phyloP scores from a whole-genome alignment of 2,797 vertebrate genomes.

The Alcedo atthis region DNA sequence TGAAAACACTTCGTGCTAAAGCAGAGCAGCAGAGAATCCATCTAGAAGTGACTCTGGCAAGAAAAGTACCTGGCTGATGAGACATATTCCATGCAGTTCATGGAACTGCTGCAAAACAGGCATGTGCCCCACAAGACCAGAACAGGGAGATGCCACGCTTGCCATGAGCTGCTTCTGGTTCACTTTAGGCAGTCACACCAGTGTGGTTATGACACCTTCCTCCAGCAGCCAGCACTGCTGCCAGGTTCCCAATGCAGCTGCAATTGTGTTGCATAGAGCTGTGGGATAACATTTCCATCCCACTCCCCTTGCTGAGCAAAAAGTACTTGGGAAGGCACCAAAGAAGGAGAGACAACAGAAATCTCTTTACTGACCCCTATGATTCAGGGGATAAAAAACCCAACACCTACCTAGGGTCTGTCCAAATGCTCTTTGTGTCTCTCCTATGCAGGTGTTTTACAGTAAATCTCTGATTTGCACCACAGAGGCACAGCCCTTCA shows the following conservation, averaged over 20 bases:
- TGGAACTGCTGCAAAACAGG: neutral
- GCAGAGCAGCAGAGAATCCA: neutral
- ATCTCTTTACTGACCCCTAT: neutral
- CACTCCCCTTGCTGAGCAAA: neutral
- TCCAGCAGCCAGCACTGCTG: neutral
- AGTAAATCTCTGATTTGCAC: neutral
- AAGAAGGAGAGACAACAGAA: neutral
- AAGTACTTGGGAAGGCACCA: neutral
- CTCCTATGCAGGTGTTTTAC: neutral
- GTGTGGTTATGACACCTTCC: neutral
- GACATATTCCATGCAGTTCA: neutral
- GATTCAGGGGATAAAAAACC: neutral
- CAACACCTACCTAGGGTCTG: neutral
- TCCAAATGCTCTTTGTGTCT: neutral
- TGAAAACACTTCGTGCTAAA: neutral
- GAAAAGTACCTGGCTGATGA: neutral
- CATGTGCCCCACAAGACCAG: neutral
- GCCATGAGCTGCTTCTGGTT: neutral
- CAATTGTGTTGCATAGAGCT: neutral
- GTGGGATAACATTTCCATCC: neutral
- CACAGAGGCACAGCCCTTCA: neutral
- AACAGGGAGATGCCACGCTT: accelerated
- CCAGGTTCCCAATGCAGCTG: neutral
- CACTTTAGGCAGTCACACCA: neutral
- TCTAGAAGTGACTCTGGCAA: neutral